Base-by-base conservation (phyloP, 2,113 vertebrate genomes). In the Ammodytes marinus region DNA sequence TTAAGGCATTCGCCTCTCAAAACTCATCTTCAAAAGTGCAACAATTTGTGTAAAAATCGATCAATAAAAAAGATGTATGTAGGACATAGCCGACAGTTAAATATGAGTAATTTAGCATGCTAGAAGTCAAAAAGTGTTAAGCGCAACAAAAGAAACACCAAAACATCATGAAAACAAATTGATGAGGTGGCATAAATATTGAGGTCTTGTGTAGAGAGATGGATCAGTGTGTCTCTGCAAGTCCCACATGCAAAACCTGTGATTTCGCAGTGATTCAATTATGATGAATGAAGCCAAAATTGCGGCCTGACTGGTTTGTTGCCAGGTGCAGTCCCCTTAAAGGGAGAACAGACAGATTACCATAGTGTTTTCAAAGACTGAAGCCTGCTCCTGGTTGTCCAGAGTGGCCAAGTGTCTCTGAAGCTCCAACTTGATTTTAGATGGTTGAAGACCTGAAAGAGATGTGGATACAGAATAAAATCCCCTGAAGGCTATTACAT, bases 381-480 rank as follows among this genome's bases (percentile, higher is more conserved):
- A 95, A 5, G 96, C 98, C 79, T 99, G 98, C 35, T 99, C 97
- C 70, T 96, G 88, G 84, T 97, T 97, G 74, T 95, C 96, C 90
- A 99, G 91, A n/a, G 93, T 95, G 40, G 98, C 97, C 86, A 99
- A 87, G 88, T 99, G 97, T 87, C 94, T 97, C 90, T 99, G 98
- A 58, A 99, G 95, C 88, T 99, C 97, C 89, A 99, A 88, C 90
- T 99, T 99, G 74, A 95, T 96, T 93, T 98, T 98, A 64, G 96
- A 97, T 86, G 98, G 95, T 69, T 95, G 95, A 58, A 98, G 93
- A 86, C 98, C 98, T 99, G 89, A 39, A 63, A 89, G 73, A 59
- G 54, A 82, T 5, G 35, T 5, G 54, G 55, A 78, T 42, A 61
- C 2, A 39, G 1, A 66, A 57, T 58, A 47, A 80, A 68, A 60